Base-by-base conservation (phyloP, 1,140 invertebrate species). In the Drosophila lacertosa region DNA sequence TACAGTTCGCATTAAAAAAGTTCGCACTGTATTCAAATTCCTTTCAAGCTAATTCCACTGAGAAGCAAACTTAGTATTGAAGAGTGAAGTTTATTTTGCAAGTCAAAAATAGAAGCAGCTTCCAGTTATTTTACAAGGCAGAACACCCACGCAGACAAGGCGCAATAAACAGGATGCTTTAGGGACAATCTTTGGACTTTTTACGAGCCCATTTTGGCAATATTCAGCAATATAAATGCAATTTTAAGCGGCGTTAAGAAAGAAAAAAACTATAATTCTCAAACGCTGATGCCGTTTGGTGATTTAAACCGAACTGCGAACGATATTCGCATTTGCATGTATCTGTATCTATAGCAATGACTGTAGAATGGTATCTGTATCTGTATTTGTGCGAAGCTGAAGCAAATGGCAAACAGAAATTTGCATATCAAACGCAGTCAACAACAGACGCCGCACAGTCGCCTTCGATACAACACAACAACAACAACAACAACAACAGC, bases 351-450 rank as follows among this genome's bases (percentile, higher is more conserved):
- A 44, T 15, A 29, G 37, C 24, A 16, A 22, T 18, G 16, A 18
- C 32, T 53, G 9, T 32, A 26, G 35, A 20, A 18, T 33, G 42
- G 40, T 47, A 47, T 40, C 22, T 29, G n/a, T 37, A 5, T 29
- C 33, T 57, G 44, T 64, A 59, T 70, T 44, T 59, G 37, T 47
- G 39, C 26, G 35, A 53, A 53, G 29, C 60, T 67, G 45, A 55
- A 51, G 55, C 42, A 67, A 67, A 66, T 60, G 51, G 47, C 74
- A 62, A 82, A 51, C 64, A 77, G 53, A 60, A 86, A 86, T 86
- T 86, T 86, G 77, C 82, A 86, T 86, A 88, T 88, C 77, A 86
- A 86, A 88, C 78, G 74, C 66, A 77, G 82, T 60, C 67, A 70
- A 60, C 74, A 83, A 86, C 76, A 75, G 67, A 83, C 80, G 81